Percentiles rank a stretch among this genome's conserved stretches.
Evolutionary conservation across 35 echinoderm and acorn worm genomes (phyloP).

Genomic region (Apostichopus japonicus): DNA sequence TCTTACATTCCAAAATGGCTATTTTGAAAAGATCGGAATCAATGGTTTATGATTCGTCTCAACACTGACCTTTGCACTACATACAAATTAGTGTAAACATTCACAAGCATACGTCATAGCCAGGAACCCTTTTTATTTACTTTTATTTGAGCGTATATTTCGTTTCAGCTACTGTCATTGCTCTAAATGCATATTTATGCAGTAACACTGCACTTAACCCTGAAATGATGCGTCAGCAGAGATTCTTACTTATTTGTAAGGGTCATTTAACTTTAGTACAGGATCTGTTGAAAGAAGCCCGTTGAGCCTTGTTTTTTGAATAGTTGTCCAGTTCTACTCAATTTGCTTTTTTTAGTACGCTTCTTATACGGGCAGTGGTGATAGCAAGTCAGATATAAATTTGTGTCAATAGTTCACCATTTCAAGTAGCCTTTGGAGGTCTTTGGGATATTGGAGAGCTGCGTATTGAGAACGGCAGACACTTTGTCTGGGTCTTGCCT

Average conservation of each 20-base stretch:
- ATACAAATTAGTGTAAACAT: constrained; percentile 59
- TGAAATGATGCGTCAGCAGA: constrained; percentile 49
- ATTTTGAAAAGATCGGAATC: no score
- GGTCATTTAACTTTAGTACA: constrained; percentile 61
- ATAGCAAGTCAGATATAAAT: constrained; percentile 32
- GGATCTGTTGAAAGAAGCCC: neutral
- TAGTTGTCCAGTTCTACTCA: neutral
- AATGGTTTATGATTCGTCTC: constrained; percentile 20
- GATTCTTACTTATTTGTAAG: constrained; percentile 24
- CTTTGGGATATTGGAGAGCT: neutral
- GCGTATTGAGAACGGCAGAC: constrained; percentile 27
- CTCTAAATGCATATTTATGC: constrained; percentile 62
- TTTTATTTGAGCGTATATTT: constrained; percentile 66
- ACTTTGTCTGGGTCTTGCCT: constrained; percentile 53
- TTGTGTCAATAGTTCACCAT: constrained; percentile 16
- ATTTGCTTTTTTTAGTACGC: neutral
- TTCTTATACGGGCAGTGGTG: neutral
- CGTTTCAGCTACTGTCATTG: constrained; percentile 42
- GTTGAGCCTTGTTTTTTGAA: neutral
- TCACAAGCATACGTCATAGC: constrained; percentile 65
- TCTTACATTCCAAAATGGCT: no score
- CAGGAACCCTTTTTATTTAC: constrained; percentile 19
- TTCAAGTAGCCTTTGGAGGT: neutral
- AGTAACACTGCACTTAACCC: constrained; percentile 66
- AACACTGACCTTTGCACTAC: constrained; percentile 4